Base-by-base conservation (phyloP, 2,888 invertebrate species). In the Oligia latruncula region DNA sequence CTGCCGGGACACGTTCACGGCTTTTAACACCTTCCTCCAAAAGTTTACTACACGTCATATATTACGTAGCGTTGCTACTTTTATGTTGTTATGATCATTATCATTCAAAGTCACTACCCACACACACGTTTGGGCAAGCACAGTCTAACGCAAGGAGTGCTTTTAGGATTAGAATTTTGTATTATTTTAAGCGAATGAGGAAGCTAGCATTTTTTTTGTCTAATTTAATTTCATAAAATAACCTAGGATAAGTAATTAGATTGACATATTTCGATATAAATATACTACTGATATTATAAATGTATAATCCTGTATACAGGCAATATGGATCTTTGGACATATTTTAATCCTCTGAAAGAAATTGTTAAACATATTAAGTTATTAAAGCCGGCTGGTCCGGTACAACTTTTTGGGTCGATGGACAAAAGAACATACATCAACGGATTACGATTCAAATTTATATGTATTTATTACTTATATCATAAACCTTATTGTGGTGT, bases 1-100 rank as follows among this genome's bases (percentile, higher is more conserved):
- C 95, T 94, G 93, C 93, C 93, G 93, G 90, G 95, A 96, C 96
- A 96, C 95, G 96, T 95, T 93, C 95, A 92, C 93, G 91, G 93
- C 96, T 96, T 96, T 96, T 96, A 95, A 96, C 96, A 95, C 96
- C 96, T 96, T 95, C 96, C 93, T 95, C 94, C 93, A 93, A 95
- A 95, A 95, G 95, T 95, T 96, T 96, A 96, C 95, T 93, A 94
- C 95, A 91, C 93, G 92, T 95, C 95, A 95, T 96, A 96, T 96
- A 96, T 96, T 94, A 95, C 94, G 94, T 90, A 90, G 93, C 92
- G 92, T 95, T 94, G 95, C 95, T 94, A 95, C 95, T 96, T 96
- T 96, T 95, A 96, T 95, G 94, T 95, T 95, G 93, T 95, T 95
- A 96, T 94, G 95, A 95, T 96, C 95, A 96, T 96, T 96, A 96